Evolutionary conservation across 2,888 invertebrate species (phyloP).

Genomic region (Alloplasta piceator): DNA sequence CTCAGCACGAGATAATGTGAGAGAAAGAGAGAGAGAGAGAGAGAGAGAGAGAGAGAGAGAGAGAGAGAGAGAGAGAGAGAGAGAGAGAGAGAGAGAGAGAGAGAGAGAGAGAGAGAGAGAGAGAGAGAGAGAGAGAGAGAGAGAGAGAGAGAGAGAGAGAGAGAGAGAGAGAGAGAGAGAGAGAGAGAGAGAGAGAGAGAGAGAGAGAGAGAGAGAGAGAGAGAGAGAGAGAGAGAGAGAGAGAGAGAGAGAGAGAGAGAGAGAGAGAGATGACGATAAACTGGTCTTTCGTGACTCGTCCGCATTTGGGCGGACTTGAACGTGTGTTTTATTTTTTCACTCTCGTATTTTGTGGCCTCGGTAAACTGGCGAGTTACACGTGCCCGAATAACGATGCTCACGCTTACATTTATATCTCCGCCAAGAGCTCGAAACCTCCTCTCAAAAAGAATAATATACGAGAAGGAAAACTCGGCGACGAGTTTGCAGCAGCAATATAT

Average conservation of each 20-base stretch:
- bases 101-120: neutral
- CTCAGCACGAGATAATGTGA: constrained; percentile 3
- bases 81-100: constrained; percentile 40
- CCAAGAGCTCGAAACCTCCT: constrained; percentile 24
- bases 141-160: neutral
- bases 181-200: constrained; percentile 21
- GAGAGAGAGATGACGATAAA: constrained; percentile 53
- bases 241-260: too few species aligned
- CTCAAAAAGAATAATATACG: constrained; percentile 47
- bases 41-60: constrained; percentile 13
- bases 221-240: constrained; percentile 32
- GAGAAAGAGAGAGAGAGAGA: constrained; percentile 18
- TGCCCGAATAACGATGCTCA: constrained; percentile 8
- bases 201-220: neutral
- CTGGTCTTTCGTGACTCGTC: constrained; percentile 62
- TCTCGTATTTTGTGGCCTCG: neutral
- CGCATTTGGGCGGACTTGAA: constrained; percentile 51
- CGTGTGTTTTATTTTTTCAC: constrained; percentile 32
- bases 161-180: constrained; percentile 14
- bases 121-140: constrained; percentile 21
- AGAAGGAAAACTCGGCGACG: constrained; percentile 24
- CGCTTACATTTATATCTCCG: neutral
- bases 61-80: constrained; percentile 40
- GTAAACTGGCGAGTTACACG: constrained; percentile 10
- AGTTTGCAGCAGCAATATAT: constrained; percentile 8